These are phyloP conservation scores for Drosophila rellima DNA, from an alignment of 2,888 invertebrate genomes.

Conservation along the genomic window DNA sequence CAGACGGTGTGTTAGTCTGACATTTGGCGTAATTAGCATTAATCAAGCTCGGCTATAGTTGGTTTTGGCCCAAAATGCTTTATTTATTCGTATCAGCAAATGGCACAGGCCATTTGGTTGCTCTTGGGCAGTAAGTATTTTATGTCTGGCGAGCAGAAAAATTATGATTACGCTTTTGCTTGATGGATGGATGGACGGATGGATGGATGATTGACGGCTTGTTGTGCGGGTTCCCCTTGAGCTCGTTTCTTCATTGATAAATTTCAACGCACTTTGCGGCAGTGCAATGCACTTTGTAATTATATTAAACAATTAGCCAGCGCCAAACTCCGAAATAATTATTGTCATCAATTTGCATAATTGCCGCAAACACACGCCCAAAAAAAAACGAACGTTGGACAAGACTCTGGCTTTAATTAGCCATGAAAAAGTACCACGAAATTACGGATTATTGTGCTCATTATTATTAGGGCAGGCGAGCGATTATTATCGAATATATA, in stretches of 20 bases:
- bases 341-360: constrained; percentile 62
- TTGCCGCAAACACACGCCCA: constrained; percentile 26
- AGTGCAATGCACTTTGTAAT: constrained; percentile 51
- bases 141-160: constrained; percentile 23
- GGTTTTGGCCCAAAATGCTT: constrained; percentile 45
- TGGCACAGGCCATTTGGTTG: constrained; percentile 50
- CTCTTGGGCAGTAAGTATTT: constrained; percentile 12
- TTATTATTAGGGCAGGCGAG: constrained; percentile 11
- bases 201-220: constrained; percentile 58
- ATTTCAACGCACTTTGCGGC: constrained; percentile 56
- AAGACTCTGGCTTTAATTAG: constrained; percentile 39
- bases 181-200: constrained; percentile 22
- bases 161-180: constrained; percentile 54
- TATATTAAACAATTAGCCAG: constrained; percentile 57
- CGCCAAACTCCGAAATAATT: constrained; percentile 33
- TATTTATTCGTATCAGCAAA: constrained; percentile 53
- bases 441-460: constrained; percentile 13
- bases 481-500: constrained; percentile 25
- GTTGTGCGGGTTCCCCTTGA: constrained; percentile 64
- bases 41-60: constrained; percentile 65
- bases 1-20: constrained; percentile 46
- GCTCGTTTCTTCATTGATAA: constrained; percentile 70
- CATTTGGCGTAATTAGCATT: constrained; percentile 78
- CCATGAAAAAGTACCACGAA: constrained; percentile 41
- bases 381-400: constrained; percentile 10